These are phyloP conservation scores for Naso thynnoides DNA, from an alignment of 2,797 vertebrate genomes.

Conservation along the genomic window DNA sequence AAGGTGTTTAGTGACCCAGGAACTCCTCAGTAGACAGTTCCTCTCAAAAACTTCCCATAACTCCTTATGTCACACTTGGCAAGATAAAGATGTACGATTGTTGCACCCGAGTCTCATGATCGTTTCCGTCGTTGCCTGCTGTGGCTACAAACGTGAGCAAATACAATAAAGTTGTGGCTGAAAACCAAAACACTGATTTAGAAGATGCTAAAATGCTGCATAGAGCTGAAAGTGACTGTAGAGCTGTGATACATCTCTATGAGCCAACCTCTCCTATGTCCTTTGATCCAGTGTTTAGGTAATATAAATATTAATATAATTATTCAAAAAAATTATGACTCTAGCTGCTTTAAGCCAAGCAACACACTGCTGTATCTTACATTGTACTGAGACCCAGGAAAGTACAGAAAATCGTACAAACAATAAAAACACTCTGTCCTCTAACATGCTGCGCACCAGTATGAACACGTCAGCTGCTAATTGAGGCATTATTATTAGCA, in stretches of 20 bases:
- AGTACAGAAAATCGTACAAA: too few relatives aligned
- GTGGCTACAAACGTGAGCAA: neutral
- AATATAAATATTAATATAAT: neutral
- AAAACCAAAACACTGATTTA: neutral
- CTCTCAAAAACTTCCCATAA: too few relatives aligned
- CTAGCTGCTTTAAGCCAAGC: neutral
- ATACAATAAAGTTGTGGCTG: neutral
- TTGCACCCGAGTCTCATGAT: too few relatives aligned
- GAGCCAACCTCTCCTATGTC: neutral
- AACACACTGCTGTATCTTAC: neutral
- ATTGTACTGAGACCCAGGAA: too few relatives aligned
- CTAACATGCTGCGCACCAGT: constrained; percentile 1
- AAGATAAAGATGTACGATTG: too few relatives aligned
- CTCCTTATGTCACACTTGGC: too few relatives aligned
- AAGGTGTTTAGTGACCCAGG: too few relatives aligned
- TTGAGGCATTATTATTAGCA: constrained; percentile 67
- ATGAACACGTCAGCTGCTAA: constrained; percentile 54
- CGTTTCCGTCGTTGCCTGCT: too few relatives aligned
- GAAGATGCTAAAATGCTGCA: neutral
- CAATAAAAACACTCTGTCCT: constrained; percentile 34
- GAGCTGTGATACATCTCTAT: neutral
- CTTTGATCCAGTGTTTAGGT: neutral
- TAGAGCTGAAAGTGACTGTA: neutral
- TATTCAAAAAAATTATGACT: neutral
- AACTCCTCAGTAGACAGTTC: too few relatives aligned